Evolutionary conservation across 2,888 invertebrate genomes (phyloP).

Genomic region (Erebia epiphron): DNA sequence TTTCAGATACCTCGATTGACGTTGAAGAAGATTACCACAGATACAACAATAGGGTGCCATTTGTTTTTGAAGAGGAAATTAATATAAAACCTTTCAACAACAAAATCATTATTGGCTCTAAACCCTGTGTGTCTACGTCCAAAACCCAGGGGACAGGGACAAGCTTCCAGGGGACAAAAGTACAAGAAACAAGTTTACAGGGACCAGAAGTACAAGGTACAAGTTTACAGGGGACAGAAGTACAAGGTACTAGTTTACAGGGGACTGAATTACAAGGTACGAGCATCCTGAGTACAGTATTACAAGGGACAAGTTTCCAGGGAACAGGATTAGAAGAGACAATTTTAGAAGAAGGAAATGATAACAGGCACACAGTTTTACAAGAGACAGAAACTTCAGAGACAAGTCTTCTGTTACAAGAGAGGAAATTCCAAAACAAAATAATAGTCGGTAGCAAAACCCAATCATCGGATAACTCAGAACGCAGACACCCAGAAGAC

Average conservation of each 20-base stretch:
- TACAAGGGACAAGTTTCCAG: background rate
- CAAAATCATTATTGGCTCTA: conserved; percentile 12
- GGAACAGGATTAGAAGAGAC: background rate
- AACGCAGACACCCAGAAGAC: conserved; percentile 1
- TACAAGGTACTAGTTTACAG: background rate
- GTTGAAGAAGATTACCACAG: background rate
- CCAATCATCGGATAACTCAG: background rate
- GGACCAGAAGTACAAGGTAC: no score
- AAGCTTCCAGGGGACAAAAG: background rate
- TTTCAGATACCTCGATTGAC: conserved; percentile 7
- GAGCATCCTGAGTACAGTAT: no score
- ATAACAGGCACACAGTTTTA: background rate
- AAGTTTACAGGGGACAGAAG: background rate
- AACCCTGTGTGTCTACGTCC: background rate
- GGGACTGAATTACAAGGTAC: no score
- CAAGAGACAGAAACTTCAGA: background rate
- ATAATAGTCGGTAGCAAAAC: conserved; percentile 35
- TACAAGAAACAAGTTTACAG: no score
- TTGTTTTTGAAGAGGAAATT: background rate
- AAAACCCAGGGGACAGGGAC: background rate
- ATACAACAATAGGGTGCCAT: background rate
- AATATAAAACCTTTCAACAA: background rate
- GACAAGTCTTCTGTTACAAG: background rate
- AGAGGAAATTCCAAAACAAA: conserved; percentile 27
- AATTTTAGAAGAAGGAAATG: background rate